Base-by-base conservation (phyloP, 1,140 invertebrate species). In the Sesamia nonagrioides region DNA sequence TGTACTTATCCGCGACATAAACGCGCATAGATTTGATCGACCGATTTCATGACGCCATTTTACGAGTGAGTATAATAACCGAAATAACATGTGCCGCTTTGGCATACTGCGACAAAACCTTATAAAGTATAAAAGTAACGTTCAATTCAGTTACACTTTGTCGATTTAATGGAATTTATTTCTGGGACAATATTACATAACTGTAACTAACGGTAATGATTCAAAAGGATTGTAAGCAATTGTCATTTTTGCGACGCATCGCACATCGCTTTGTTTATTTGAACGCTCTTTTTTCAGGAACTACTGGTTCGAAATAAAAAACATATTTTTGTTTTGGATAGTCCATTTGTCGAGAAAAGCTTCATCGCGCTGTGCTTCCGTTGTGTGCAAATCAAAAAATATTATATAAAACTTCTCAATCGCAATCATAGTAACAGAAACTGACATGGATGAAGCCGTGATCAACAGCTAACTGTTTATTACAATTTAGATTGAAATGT, bases 131-230 rank as follows among this genome's bases (percentile, higher is more conserved):
- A 71, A 52, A 71, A 71, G 54, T 35, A 71, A 37, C 18, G n/a
- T 9, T 11, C 27, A 5, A 17, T 11, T 15, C 27, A 54, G 48
- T 17, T 54, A 15, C 68, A n/a, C 6, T 71, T 33, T 37, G 11
- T 54, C 48, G n/a, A 54, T 54, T 54, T 52, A 35, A 54, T 71
- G 52, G 15, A 71, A 71, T 71, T 71, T 45, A 68, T 50, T 71
- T 37, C n/a, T 9, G 7, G 48, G 21, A 37, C 15, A 35, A 35
- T 37, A 54, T 52, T 71, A 48, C 27, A 37, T 54, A 18, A 35
- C n/a, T 71, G 68, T 33, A 35, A 54, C 15, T 71, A 48, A 71
- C 40, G 45, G 48, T 71, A 71, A 54, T 40, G 27, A 54, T 71
- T 71, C 68, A 71, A 71, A 69, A 52, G 68, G 68, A 35, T 54